Evolutionary conservation across 2,888 invertebrate species (phyloP).

Genomic region (Hydroisotoma schaefferi): DNA sequence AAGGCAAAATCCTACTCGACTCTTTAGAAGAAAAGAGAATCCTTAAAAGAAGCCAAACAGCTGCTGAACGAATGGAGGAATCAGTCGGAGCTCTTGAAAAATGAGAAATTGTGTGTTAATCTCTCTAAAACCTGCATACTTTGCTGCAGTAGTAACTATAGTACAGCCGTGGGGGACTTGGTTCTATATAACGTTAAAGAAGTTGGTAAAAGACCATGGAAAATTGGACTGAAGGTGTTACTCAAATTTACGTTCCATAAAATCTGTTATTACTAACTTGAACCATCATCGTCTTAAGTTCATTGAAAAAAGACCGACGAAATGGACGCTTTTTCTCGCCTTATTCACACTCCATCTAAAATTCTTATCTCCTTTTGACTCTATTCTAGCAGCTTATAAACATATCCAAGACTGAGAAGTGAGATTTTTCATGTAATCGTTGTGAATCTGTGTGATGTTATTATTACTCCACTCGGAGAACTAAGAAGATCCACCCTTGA

Average conservation of each 20-base stretch:
- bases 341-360: too few relatives aligned
- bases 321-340: too few relatives aligned
- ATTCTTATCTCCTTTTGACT: too few relatives aligned
- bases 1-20: conserved; percentile 3
- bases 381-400: too few relatives aligned
- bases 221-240: conserved; percentile 35
- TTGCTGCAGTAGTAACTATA: background rate
- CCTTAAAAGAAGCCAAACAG: conserved; percentile 18
- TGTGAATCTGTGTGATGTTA: too few relatives aligned
- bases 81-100: conserved; percentile 9
- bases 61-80: conserved; percentile 14
- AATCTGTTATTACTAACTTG: conserved; percentile 12
- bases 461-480: too few relatives aligned
- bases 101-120: conserved; percentile 9
- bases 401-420: background rate
- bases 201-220: conserved; percentile 23
- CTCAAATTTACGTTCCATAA: conserved; percentile 25
- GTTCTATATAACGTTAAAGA: background rate
- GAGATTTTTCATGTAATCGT: too few relatives aligned
- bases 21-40: conserved; percentile 3
- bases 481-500: too few relatives aligned
- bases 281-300: background rate
- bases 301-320: conserved; percentile 14
- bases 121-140: conserved; percentile 8
- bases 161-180: too few relatives aligned